phyloP scores from a whole-genome alignment of 2,797 vertebrate species.

The Microchirus variegatus region DNA sequence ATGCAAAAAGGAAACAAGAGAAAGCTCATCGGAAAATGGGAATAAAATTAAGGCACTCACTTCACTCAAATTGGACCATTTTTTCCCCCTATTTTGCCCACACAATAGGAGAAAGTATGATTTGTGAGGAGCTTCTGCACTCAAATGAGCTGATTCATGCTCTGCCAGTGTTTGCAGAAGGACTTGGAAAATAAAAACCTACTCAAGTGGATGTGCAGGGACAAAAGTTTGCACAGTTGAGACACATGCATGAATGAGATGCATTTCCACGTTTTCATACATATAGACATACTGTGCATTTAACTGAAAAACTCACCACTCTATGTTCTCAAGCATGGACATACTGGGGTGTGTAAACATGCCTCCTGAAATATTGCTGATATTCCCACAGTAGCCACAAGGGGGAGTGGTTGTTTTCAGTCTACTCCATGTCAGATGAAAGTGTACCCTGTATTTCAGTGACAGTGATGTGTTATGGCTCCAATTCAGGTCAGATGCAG shows the following conservation, averaged over 20 bases:
- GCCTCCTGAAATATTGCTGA: conserved; percentile 13
- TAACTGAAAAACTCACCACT: background rate
- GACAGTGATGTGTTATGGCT: background rate
- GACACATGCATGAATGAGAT: background rate
- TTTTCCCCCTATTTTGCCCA: conserved; percentile 24
- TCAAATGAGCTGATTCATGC: conserved; percentile 14
- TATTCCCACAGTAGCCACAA: conserved; percentile 47
- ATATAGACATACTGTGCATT: background rate
- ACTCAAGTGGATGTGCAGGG: conserved; percentile 3
- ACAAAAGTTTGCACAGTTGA: conserved; percentile 10
- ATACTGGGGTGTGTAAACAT: background rate
- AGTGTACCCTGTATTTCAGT: conserved; percentile 5
- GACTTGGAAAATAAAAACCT: conserved; percentile 2
- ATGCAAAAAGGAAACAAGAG: conserved; percentile 55
- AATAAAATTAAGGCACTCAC: conserved; percentile 58
- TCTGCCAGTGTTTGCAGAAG: conserved; percentile 10
- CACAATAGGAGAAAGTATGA: conserved; percentile 39
- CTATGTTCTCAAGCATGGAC: background rate
- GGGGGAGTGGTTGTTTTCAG: conserved; percentile 57
- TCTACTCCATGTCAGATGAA: conserved; percentile 10
- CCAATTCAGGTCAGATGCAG: background rate
- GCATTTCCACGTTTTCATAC: background rate
- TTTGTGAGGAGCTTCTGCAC: conserved; percentile 33
- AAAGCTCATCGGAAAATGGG: conserved; percentile 60
- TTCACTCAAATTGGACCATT: conserved; percentile 43